Evolutionary conservation across 2,888 invertebrate species (phyloP).

Genomic region (Eupithecia abbreviata): DNA sequence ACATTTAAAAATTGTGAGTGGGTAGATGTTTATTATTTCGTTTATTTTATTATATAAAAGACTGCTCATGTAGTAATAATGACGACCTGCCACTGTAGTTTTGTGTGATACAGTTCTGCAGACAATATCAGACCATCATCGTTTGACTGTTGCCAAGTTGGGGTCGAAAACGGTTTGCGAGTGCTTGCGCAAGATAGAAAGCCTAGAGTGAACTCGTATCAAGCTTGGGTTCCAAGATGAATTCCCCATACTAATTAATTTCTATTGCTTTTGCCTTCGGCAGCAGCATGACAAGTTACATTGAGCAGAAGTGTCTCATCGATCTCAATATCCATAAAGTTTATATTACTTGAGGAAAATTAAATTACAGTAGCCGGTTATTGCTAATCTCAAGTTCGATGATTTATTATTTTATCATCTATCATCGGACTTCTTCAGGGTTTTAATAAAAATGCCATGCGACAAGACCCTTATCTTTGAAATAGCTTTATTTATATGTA

Average conservation of each 20-base stretch:
- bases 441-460: not conserved
- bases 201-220: not conserved
- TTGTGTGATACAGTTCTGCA: too few relatives aligned
- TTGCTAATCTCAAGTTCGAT: not conserved
- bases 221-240: not conserved
- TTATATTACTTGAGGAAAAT: not conserved
- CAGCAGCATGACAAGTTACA: not conserved
- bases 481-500: not conserved
- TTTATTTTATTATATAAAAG: too few relatives aligned
- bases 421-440: not conserved
- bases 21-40: too few relatives aligned
- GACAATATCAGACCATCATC: too few relatives aligned
- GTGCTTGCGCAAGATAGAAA: too few relatives aligned
- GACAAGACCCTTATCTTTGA: not conserved
- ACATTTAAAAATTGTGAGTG: too few relatives aligned
- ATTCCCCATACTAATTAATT: not conserved
- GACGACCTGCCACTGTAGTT: too few relatives aligned
- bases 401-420: not conserved
- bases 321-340: not conserved
- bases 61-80: too few relatives aligned
- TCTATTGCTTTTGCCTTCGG: not conserved
- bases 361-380: not conserved
- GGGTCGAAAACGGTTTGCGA: too few relatives aligned
- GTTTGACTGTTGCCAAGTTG: too few relatives aligned
- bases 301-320: not conserved